phyloP scores from a whole-genome alignment of 2,797 vertebrate genomes.

The Tolypeutes matacus region DNA sequence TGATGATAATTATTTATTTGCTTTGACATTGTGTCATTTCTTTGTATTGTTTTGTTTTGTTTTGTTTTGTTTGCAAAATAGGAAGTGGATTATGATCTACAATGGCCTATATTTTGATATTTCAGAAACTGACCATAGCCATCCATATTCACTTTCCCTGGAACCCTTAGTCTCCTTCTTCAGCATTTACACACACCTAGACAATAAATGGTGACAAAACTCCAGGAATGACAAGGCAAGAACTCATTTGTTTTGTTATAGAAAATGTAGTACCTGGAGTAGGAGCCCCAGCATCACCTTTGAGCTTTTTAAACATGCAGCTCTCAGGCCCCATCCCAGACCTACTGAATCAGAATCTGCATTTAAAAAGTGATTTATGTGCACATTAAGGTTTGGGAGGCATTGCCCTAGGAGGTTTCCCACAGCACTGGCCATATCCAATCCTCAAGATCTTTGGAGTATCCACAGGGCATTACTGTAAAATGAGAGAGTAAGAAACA shows the following conservation, averaged over 20 bases:
- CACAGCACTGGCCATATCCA: background rate
- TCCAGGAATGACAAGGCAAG: background rate
- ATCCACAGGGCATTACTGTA: background rate
- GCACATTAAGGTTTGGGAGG: background rate
- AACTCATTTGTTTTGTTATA: background rate
- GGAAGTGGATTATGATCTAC: background rate
- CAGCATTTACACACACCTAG: background rate
- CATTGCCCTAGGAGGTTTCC: background rate
- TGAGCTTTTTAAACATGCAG: background rate
- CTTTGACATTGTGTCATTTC: background rate
- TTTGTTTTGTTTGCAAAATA: slow-evolving; percentile 48
- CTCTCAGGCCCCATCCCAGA: too few relatives aligned
- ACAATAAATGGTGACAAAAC: background rate
- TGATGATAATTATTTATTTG: background rate
- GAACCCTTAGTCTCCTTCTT: background rate
- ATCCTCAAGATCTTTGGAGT: background rate
- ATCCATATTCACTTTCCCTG: background rate
- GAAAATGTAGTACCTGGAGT: background rate
- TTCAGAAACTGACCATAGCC: background rate
- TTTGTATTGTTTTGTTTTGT: background rate
- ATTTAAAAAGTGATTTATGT: background rate
- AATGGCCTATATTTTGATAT: background rate
- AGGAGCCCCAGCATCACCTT: background rate
- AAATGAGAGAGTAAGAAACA: background rate
- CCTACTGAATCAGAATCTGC: background rate